Evolutionary conservation across 2,113 vertebrate genomes (phyloP).

Genomic region (Deroptyus accipitrinus): DNA sequence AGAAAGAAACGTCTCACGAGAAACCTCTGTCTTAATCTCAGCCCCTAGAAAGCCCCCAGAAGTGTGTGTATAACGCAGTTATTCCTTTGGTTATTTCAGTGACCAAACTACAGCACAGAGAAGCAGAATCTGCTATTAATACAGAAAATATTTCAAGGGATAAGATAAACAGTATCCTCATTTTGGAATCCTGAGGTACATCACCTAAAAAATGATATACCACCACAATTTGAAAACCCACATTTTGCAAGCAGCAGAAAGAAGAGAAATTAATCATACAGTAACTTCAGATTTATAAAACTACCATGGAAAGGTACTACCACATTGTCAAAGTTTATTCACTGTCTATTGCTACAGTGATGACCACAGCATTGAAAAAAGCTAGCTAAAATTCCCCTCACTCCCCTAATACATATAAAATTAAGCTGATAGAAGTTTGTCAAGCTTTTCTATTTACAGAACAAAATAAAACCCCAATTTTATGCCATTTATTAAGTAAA

Average conservation of each 20-base stretch:
- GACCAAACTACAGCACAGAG: fast-evolving
- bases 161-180: not conserved
- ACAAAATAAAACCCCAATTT: not conserved
- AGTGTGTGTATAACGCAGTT: fast-evolving
- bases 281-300: not conserved
- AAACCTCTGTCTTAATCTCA: not conserved
- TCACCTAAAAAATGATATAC: not conserved
- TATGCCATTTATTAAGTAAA: not conserved
- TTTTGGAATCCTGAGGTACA: not conserved
- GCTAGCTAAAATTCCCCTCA: not conserved
- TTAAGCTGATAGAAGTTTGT: not conserved
- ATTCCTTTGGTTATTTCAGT: not conserved
- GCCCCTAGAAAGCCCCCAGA: not conserved
- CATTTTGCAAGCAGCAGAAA: not conserved
- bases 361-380: not conserved
- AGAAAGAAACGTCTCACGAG: not conserved
- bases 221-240: not conserved
- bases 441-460: not conserved
- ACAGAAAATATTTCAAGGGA: not conserved
- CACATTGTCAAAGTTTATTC: not conserved
- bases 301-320: not conserved
- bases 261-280: not conserved
- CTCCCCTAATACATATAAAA: not conserved
- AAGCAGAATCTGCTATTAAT: not conserved
- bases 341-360: not conserved